Evolutionary conservation across 2,888 invertebrate genomes (phyloP).

Genomic region (Xestia sexstrigata): DNA sequence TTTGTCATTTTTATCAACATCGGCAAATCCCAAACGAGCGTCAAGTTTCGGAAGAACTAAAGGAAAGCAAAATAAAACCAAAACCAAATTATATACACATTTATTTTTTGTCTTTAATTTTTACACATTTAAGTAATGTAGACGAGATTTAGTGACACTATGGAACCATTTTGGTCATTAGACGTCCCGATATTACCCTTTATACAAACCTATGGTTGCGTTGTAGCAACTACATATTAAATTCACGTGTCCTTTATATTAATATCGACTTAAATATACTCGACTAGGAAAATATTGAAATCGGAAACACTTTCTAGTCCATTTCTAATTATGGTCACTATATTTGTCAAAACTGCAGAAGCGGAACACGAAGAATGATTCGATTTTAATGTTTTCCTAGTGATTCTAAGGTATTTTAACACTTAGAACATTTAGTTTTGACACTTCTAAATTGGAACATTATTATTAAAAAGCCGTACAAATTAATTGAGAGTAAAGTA

Average conservation of each 20-base stretch:
- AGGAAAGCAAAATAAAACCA: conserved; percentile 24
- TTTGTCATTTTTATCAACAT: background rate
- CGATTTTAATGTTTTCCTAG: conserved; percentile 39
- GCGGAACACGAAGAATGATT: background rate
- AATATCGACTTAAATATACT: conserved; percentile 58
- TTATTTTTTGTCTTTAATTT: conserved; percentile 79
- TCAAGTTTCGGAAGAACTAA: background rate
- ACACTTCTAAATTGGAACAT: conserved; percentile 66
- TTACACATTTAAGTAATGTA: conserved; percentile 74
- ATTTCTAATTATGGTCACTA: background rate
- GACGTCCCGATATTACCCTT: conserved; percentile 65
- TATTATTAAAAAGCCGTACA: conserved; percentile 66
- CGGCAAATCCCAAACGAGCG: background rate
- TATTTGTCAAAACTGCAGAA: conserved; percentile 15
- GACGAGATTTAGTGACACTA: conserved; percentile 72
- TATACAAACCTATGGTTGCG: conserved; percentile 67
- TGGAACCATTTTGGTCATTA: conserved; percentile 57
- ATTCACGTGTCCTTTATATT: conserved; percentile 62
- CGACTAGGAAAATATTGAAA: conserved; percentile 33
- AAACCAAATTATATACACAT: conserved; percentile 74
- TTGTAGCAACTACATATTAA: conserved; percentile 60
- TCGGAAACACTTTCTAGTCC: conserved; percentile 9
- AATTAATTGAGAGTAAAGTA: conserved; percentile 65
- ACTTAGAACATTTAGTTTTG: conserved; percentile 63
- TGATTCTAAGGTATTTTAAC: conserved; percentile 49